phyloP scores from a whole-genome alignment of 2,113 vertebrate genomes.

The Phyllopteryx taeniolatus region DNA sequence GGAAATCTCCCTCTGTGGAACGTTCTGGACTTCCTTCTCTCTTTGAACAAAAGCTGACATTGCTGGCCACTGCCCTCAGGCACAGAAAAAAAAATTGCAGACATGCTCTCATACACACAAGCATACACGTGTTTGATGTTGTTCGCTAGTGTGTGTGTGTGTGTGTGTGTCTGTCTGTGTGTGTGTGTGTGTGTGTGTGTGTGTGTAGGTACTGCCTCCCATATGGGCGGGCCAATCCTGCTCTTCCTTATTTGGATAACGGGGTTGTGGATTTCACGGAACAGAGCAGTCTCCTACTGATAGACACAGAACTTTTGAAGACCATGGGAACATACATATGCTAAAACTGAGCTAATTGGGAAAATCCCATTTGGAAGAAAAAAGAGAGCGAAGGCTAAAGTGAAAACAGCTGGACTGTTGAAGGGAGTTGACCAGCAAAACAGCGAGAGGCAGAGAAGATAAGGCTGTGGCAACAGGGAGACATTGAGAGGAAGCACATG shows the following conservation, averaged over 20 bases:
- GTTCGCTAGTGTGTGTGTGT: slow-evolving; percentile 24
- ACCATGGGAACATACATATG: slow-evolving; percentile 20
- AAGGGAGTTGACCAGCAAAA: background rate
- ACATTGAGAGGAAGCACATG: slow-evolving; percentile 55
- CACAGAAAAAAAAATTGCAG: slow-evolving; percentile 13
- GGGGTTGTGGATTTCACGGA: slow-evolving; percentile 62
- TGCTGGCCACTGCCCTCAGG: slow-evolving; percentile 15
- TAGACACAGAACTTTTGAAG: slow-evolving; percentile 58
- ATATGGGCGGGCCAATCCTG: slow-evolving; percentile 58
- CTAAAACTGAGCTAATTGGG: slow-evolving; percentile 5
- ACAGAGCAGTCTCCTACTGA: slow-evolving; percentile 57
- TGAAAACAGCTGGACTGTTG: slow-evolving; percentile 25
- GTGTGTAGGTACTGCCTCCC: slow-evolving; percentile 49
- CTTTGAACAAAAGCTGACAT: slow-evolving; percentile 32
- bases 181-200: slow-evolving; percentile 23
- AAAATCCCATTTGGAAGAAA: slow-evolving; percentile 11
- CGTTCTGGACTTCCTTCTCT: slow-evolving; percentile 37
- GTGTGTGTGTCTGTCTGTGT: slow-evolving; percentile 18
- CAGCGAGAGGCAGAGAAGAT: slow-evolving; percentile 25
- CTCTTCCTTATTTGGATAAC: slow-evolving; percentile 70
- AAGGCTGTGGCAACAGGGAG: slow-evolving; percentile 43
- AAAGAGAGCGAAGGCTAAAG: slow-evolving; percentile 17
- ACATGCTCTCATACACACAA: slow-evolving; percentile 22
- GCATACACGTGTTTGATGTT: slow-evolving; percentile 46
- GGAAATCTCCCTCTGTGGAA: slow-evolving; percentile 7